These are phyloP conservation scores for Cyanoliseus patagonus DNA, from an alignment of 2,113 vertebrate genomes.

Conservation along the genomic window DNA sequence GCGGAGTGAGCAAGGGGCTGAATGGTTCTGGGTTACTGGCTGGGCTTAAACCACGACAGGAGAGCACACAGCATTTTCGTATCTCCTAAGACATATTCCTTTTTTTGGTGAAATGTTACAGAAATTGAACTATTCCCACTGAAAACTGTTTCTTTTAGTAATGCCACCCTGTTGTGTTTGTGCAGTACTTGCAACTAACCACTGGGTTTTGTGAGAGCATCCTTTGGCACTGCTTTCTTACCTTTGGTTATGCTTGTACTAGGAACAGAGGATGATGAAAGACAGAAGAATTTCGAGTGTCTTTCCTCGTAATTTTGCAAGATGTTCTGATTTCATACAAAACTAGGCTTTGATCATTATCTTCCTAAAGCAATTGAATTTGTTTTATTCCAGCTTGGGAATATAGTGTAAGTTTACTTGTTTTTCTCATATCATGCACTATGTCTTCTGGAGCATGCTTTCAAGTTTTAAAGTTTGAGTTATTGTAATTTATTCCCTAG, in stretches of 20 bases:
- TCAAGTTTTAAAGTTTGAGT: slow-evolving; percentile 37
- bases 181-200: background rate
- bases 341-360: slow-evolving; percentile 19
- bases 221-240: background rate
- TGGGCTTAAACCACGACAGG: too few relatives aligned
- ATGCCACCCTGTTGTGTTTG: background rate
- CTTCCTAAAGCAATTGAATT: background rate
- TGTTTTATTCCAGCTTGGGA: background rate
- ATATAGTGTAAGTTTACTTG: background rate
- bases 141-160: background rate
- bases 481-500: slow-evolving; percentile 64
- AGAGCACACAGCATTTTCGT: background rate
- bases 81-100: too few relatives aligned
- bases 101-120: background rate
- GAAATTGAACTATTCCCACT: background rate
- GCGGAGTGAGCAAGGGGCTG: too few relatives aligned
- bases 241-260: background rate
- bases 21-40: too few relatives aligned
- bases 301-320: background rate
- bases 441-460: background rate
- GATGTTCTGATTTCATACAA: slow-evolving; percentile 7
- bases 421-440: background rate
- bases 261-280: background rate
- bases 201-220: background rate
- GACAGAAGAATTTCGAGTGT: background rate